Percentiles rank a stretch among this genome's conserved stretches.
phyloP scores from a whole-genome alignment of 2,888 invertebrate species.

The Cataglyphis albicans region DNA sequence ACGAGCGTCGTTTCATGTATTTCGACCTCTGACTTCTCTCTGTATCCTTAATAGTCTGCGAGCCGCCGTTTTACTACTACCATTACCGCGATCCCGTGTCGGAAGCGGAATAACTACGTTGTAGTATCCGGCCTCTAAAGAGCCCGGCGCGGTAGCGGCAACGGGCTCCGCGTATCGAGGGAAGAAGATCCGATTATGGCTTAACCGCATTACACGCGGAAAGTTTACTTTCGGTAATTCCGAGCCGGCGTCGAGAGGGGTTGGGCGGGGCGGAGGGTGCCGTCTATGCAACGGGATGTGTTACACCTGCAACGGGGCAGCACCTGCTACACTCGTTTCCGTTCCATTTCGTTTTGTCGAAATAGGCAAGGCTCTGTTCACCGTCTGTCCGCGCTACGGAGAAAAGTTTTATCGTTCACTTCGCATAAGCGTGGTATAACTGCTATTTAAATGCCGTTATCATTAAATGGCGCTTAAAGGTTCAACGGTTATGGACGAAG shows the following conservation, averaged over 20 bases:
- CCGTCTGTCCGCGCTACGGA: background rate
- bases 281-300: conserved; percentile 42
- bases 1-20: background rate
- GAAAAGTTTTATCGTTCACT: conserved; percentile 18
- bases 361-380: conserved; percentile 2
- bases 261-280: background rate
- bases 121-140: conserved; percentile 60
- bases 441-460: background rate
- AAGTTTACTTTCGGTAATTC: conserved; percentile 77
- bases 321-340: conserved; percentile 67
- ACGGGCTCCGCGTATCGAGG: conserved; percentile 66
- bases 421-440: background rate
- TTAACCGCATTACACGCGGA: conserved; percentile 77
- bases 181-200: conserved; percentile 76
- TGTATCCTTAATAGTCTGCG: conserved; percentile 41
- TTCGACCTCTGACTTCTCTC: conserved; percentile 42
- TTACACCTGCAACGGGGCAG: conserved; percentile 66
- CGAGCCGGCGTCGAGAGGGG: conserved; percentile 41
- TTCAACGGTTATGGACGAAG: background rate
- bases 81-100: conserved; percentile 25
- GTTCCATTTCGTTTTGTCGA: conserved; percentile 44
- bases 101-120: conserved; percentile 51
- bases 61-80: conserved; percentile 40
- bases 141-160: conserved; percentile 47
- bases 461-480: background rate